These are phyloP conservation scores for Drosophila subpulchrella DNA, from an alignment of 1,140 invertebrate genomes.

Conservation along the genomic window DNA sequence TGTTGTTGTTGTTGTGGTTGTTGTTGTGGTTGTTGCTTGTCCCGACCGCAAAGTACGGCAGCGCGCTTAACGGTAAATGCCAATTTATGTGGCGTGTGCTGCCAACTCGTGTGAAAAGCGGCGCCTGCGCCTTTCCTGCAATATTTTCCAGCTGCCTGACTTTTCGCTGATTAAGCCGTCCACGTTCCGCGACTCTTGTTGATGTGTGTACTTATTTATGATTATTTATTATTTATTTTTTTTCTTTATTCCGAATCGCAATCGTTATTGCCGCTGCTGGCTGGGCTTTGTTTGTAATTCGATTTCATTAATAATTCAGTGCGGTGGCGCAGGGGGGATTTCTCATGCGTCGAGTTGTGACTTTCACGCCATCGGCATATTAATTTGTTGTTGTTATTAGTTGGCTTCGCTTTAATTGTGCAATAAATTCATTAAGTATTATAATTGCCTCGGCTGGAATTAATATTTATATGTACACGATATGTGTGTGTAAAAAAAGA, in stretches of 20 bases:
- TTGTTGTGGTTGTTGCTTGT: slow-evolving; percentile 9
- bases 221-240: slow-evolving; percentile 28
- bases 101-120: slow-evolving; percentile 77
- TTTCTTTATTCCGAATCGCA: slow-evolving; percentile 22
- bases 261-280: slow-evolving; percentile 31
- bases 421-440: slow-evolving; percentile 80
- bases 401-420: slow-evolving; percentile 67
- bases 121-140: slow-evolving; percentile 63
- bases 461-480: slow-evolving; percentile 52
- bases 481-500: slow-evolving; percentile 22
- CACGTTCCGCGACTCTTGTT: slow-evolving; percentile 19
- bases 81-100: slow-evolving; percentile 56
- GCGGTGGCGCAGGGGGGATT: slow-evolving; percentile 17
- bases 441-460: slow-evolving; percentile 60
- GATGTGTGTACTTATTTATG: slow-evolving; percentile 37
- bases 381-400: slow-evolving; percentile 55
- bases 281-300: slow-evolving; percentile 44
- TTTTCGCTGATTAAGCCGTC: slow-evolving; percentile 59
- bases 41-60: slow-evolving; percentile 27
- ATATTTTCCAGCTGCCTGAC: slow-evolving; percentile 40
- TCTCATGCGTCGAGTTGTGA: slow-evolving; percentile 60
- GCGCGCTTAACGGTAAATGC: slow-evolving; percentile 57
- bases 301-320: slow-evolving; percentile 74
- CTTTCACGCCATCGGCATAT: slow-evolving; percentile 71
- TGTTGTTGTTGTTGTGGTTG: slow-evolving; percentile 7